These are phyloP conservation scores for Dexiosoma caninum DNA, from an alignment of 2,888 invertebrate genomes.

Conservation along the genomic window DNA sequence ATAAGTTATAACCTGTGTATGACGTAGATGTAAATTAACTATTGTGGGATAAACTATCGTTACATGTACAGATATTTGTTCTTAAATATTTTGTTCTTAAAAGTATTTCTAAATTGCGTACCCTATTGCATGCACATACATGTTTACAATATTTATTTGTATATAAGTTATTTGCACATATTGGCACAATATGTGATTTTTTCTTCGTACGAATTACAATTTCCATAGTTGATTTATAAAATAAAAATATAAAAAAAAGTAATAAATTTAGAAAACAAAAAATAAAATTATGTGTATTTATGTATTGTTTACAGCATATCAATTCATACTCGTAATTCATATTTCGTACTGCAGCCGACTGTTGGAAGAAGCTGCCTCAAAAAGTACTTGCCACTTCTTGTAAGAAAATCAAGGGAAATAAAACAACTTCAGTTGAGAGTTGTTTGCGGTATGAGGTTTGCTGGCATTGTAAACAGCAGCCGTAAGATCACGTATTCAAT, in stretches of 20 bases:
- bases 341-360: conserved; percentile 13
- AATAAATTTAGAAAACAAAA: conserved; percentile 15
- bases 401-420: conserved; percentile 18
- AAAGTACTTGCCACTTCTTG: conserved; percentile 12
- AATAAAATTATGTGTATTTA: conserved; percentile 3
- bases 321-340: conserved; percentile 53
- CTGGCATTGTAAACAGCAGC: conserved; percentile 19
- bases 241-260: conserved; percentile 12
- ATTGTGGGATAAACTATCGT: too few species aligned
- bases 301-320: conserved; percentile 31
- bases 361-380: background rate
- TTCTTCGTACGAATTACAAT: background rate
- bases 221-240: background rate
- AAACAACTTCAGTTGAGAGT: conserved; percentile 4
- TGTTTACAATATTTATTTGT: background rate
- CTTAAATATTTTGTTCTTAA: too few species aligned
- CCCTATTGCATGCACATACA: background rate
- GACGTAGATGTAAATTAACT: too few species aligned
- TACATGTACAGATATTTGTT: too few species aligned
- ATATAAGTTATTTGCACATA: conserved; percentile 38
- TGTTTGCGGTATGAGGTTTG: background rate
- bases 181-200: conserved; percentile 55
- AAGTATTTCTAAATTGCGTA: background rate
- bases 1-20: too few species aligned
- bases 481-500: conserved; percentile 59